Evolutionary conservation across 2,797 vertebrate species (phyloP).

Genomic region (Semotilus atromaculatus): DNA sequence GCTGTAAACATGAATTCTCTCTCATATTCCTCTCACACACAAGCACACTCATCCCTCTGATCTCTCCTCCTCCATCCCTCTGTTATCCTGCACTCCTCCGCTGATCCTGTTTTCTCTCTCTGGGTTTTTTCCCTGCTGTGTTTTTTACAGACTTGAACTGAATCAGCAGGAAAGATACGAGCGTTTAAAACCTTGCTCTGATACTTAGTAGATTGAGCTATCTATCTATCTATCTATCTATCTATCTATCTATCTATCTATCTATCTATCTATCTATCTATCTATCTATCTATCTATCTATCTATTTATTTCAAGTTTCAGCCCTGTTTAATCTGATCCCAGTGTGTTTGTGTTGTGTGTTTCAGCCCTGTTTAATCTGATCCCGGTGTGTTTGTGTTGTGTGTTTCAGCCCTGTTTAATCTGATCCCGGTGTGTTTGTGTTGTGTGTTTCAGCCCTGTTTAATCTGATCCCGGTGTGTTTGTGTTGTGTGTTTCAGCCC

Average conservation of each 20-base stretch:
- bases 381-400: too few species aligned
- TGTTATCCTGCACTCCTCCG: slow-evolving; percentile 52
- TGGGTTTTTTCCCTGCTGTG: slow-evolving; percentile 10
- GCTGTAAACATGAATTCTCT: neutral
- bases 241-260: too few species aligned
- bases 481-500: too few species aligned
- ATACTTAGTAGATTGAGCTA: neutral
- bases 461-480: too few species aligned
- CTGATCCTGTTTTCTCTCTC: slow-evolving; percentile 32
- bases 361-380: too few species aligned
- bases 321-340: too few species aligned
- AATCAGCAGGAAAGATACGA: neutral
- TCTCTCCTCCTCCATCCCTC: slow-evolving; percentile 42
- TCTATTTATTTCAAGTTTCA: too few species aligned
- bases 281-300: too few species aligned
- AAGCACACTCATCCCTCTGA: slow-evolving; percentile 33
- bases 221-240: neutral
- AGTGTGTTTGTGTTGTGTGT: too few species aligned
- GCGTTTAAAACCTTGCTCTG: neutral
- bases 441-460: too few species aligned
- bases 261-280: neutral
- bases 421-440: too few species aligned
- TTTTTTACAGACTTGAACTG: slow-evolving; percentile 7
- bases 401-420: too few species aligned
- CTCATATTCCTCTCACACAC: slow-evolving; percentile 9